Base-by-base conservation (phyloP, 64 coral and sea anemone species). In the Cladopsammia gracilis region DNA sequence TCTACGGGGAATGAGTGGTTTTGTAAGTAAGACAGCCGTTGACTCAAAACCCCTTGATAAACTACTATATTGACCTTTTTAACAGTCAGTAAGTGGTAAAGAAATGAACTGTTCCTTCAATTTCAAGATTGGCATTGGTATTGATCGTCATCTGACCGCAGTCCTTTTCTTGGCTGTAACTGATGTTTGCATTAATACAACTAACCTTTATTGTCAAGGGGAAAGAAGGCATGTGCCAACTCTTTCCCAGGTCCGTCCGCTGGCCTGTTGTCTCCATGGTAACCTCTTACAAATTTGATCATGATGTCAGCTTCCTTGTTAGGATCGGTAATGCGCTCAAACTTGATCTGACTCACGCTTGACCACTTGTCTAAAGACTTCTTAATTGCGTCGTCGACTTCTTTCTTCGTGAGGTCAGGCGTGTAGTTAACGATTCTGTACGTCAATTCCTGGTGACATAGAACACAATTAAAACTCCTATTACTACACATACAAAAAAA, bases 341-440 rank as follows among this genome's bases (percentile, higher is more conserved):
- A 96, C 12, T 85, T 96, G 3, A 98, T 73, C 12, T 89, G 93
- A 6, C 78, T 87, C 15, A 77, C 86, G 9, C 60, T 20, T 12
- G 93, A 58, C 96, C 96, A 98, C 77, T 73, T 77, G 11, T 79
- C 66, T 3, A 98, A 74, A 13, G 93, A 61, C 12, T 83, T 77
- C 3, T 62, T 42, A 26, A 98, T 92, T 12, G 93, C 87, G 3
- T 77, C 53, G 57, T 89, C 78, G 1, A 95, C 74, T 16, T 98
- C 78, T 20, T 86, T 78, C 53, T 23, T 69, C 5, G 85, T 58
- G 46, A 98, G 59, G 20, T 93, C 78, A 25, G 70, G 58, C 10
- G 75, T 79, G 42, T 96, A 93, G 90, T 98, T 98, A 14, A 92
- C 8, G 44, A 98, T 92, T 69, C 66, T 95, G 93, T 95, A 98